Evolutionary conservation across 2,797 vertebrate species (phyloP), one percentile per base, ranked within the genome.

Genomic region (Limnodromus scolopaceus): DNA sequence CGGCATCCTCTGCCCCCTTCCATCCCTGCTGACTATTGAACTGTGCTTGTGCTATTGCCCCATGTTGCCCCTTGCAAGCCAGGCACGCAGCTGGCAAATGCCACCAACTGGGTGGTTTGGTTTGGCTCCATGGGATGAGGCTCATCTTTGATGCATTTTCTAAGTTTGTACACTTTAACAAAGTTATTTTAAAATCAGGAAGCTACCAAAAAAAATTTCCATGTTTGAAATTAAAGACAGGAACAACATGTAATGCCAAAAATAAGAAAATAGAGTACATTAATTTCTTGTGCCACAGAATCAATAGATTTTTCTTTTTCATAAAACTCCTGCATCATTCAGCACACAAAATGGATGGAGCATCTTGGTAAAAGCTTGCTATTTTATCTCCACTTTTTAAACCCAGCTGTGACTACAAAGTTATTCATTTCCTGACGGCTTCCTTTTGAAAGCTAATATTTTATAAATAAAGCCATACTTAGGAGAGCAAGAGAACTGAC

Each of bases 401-500:
- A 87, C 15, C 68, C 88, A 80, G 60, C 72, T 74, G 36, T 55
- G 61, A 81, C 72, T 86, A 55, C 83, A 20, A 32, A 86, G 55
- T 55, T 64, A 23, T 23, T 88, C 23, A 81, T 80, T 94, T 92
- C 91, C 95, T 71, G 86, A 77, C 49, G 41, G 80, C 34, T 95
- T 81, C 71, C 69, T 90, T 75, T 41, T 16, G 77, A 84, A 88
- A 92, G 30, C 65, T 57, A 84, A 22, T 71, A 64, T 86, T 95
- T 92, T 45, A 91, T 57, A 92, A 92, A 95, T 79, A 88, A 94
- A 95, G 72, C 61, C 92, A 60, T 34, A 57, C 36, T 64, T 70
- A 43, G 0, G 24, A 91, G 13, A 75, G 84, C 60, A 81, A 61
- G 43, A 63, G 48, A 41, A 32, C 51, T 27, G 83, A 74, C 64